Evolutionary conservation across 1,140 invertebrate species (phyloP), one percentile per base, ranked within the genome.

Genomic region (Drosophila pandora): DNA sequence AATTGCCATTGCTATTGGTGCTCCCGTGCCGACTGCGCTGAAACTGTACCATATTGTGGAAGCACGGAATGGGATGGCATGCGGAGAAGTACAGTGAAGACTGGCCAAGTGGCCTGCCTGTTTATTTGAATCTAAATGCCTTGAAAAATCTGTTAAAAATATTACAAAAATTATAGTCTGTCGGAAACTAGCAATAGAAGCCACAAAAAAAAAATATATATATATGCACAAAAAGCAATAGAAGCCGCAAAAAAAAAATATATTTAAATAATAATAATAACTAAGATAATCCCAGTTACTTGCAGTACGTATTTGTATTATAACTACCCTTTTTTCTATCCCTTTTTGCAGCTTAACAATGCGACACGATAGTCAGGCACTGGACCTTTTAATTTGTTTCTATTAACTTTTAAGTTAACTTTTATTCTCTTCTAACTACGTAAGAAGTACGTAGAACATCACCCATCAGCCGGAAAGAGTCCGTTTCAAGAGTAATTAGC

Each of bases 21-120:
- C 30, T 48, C 34, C 30, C 72, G 71, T 56, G 34, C 30, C 67
- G 71, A 58, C 61, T 70, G 73, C 64, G 52, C 55, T 62, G 57
- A 71, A 85, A 85, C 82, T 85, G 82, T 85, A 85, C 82, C 82
- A 87, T 87, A 87, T 85, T 85, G 81, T 54, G 43, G 64, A 17
- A 17, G 13, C 41, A 21, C 7, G 25, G 32, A 28, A 56, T 17
- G 17, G 17, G 17, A 47, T 61, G 57, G 57, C 64, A 69, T 63
- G 59, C 30, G 59, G 50, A 54, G 41, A 50, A 45, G 23, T 55
- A 49, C 54, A 23, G 65, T 47, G 25, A 39, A 48, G 8, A 49
- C 3, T 32, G n/a, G 34, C 17, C 17, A 17, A 17, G 17, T 17
- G 17, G 17, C 17, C 17, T 17, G 17, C 17, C 17, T 17, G 17